Conservation (phyloP, 23 tunicate genomes). For the Phallusia fumigata region DNA sequence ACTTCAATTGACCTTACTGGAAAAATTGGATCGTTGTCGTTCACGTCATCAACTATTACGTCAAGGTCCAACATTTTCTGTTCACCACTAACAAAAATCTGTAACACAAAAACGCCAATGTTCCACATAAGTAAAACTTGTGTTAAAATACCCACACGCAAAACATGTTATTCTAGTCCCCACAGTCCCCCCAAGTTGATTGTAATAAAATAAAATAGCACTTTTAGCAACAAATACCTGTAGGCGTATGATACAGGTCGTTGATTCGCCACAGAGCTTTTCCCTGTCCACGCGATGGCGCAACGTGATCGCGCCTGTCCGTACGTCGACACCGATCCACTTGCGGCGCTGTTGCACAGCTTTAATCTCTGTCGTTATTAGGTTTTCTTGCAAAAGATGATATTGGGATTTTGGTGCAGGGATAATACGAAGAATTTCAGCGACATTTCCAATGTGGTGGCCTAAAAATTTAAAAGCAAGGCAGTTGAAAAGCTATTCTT, state of each 20-base stretch:
- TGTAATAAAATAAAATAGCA: too few species aligned
- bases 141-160: too few species aligned
- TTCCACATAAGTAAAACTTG: too few species aligned
- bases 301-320: slow-evolving; percentile 38
- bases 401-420: slow-evolving; percentile 16
- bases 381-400: slow-evolving; percentile 20
- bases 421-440: neutral
- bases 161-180: too few species aligned
- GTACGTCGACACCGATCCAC: slow-evolving; percentile 35
- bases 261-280: slow-evolving; percentile 35
- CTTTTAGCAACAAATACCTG: too few species aligned
- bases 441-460: slow-evolving; percentile 17
- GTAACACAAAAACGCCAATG: slow-evolving; percentile 1
- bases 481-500: too few species aligned
- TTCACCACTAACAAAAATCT: slow-evolving; percentile 23
- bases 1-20: slow-evolving; percentile 18
- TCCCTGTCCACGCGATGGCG: slow-evolving; percentile 56
- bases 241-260: slow-evolving; percentile 35
- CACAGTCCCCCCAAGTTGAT: too few species aligned
- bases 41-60: slow-evolving; percentile 42
- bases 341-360: slow-evolving; percentile 5
- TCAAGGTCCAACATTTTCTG: slow-evolving; percentile 42
- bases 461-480: too few species aligned
- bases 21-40: slow-evolving; percentile 56
- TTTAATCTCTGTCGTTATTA: neutral